Conservation (phyloP, 2,797 vertebrate genomes). For the Diceros bicornis region DNA sequence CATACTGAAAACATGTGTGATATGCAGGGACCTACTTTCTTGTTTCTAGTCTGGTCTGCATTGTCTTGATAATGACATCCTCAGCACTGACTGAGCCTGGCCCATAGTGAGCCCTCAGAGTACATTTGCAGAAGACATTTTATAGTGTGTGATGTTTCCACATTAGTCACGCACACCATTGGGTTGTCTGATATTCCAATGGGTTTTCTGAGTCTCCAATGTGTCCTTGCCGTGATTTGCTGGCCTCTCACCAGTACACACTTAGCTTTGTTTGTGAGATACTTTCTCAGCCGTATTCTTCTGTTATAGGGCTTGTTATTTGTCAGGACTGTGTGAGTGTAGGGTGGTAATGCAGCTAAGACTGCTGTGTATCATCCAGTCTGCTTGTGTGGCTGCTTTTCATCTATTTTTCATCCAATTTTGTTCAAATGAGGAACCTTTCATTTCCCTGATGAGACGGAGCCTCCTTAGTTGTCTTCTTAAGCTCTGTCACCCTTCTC, state of each 20-base stretch:
- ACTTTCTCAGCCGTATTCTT: background rate
- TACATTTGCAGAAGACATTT: background rate
- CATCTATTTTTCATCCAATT: background rate
- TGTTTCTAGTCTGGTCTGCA: background rate
- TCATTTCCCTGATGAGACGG: background rate
- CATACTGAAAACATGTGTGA: rapidly evolving
- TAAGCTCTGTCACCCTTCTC: background rate
- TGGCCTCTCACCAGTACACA: background rate
- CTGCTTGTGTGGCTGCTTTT: background rate
- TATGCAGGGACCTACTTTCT: too few species aligned
- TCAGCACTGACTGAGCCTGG: background rate
- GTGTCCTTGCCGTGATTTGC: too few species aligned
- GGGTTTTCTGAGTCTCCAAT: background rate
- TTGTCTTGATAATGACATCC: background rate
- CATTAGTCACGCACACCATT: rapidly evolving
- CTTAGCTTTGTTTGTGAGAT: background rate
- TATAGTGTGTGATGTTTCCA: background rate
- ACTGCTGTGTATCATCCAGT: too few species aligned
- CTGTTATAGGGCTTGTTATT: rapidly evolving
- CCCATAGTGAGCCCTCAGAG: rapidly evolving
- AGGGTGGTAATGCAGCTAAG: rapidly evolving
- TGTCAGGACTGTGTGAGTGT: background rate
- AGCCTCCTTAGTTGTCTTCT: background rate
- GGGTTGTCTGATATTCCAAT: background rate
- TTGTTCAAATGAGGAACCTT: background rate